These are phyloP conservation scores for Pardalotus punctatus DNA, from an alignment of 2,113 vertebrate species.

Conservation along the genomic window DNA sequence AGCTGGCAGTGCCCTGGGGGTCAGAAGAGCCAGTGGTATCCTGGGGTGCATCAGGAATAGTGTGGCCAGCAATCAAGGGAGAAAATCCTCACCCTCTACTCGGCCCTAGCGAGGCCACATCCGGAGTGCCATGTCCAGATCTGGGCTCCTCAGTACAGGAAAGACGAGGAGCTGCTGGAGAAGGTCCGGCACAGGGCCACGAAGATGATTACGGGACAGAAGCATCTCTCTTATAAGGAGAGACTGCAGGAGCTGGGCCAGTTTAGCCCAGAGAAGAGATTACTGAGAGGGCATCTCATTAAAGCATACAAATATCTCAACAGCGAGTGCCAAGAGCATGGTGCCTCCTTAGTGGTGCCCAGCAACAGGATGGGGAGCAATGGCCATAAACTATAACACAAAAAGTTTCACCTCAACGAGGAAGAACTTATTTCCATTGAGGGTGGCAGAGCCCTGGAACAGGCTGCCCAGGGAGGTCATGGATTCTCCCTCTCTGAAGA, in stretches of 20 bases:
- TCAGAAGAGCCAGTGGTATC: not conserved
- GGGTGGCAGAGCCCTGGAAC: not conserved
- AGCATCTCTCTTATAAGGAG: not conserved
- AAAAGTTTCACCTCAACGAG: not conserved
- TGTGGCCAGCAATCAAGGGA: not conserved
- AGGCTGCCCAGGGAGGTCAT: too few species aligned
- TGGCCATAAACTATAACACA: not conserved
- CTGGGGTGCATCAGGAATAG: not conserved
- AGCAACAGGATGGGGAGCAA: not conserved
- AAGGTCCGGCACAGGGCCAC: not conserved
- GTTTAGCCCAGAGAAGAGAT: not conserved
- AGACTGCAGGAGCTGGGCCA: accelerated
- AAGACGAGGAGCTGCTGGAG: not conserved
- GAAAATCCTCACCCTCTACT: not conserved
- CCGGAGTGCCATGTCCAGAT: not conserved
- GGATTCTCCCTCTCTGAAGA: not conserved
- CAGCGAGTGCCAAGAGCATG: too few species aligned
- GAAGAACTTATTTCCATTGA: accelerated
- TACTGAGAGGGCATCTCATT: not conserved
- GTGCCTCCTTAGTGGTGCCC: not conserved
- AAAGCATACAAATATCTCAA: not conserved
- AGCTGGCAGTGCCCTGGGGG: not conserved
- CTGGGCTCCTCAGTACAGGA: not conserved
- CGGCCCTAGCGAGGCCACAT: not conserved
- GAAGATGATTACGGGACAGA: too few species aligned